A percentile compares a stretch with the other conserved stretches of the same genome.
Conservation (phyloP, 2,888 invertebrate genomes). For the Hyppa rectilinea region DNA sequence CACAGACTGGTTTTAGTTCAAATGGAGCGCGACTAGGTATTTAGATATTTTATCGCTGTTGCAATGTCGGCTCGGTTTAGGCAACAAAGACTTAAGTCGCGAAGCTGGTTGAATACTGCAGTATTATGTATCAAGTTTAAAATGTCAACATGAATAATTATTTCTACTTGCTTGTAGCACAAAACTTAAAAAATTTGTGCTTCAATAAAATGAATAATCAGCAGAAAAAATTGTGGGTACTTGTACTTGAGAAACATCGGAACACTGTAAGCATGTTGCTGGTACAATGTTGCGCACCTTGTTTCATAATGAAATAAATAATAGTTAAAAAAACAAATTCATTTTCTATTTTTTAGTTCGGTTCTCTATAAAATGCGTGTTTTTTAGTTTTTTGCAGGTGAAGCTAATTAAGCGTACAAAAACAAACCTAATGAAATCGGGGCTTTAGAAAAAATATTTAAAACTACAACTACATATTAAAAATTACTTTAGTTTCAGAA, state of each 20-base stretch:
- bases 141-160: neutral
- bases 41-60: slow-evolving; percentile 18
- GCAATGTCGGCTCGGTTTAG: slow-evolving; percentile 25
- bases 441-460: neutral
- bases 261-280: too few relatives aligned
- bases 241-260: too few relatives aligned
- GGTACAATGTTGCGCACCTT: neutral
- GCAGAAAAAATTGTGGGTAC: too few relatives aligned
- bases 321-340: too few relatives aligned
- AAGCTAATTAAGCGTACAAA: too few relatives aligned
- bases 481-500: neutral
- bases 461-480: neutral
- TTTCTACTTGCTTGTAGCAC: neutral
- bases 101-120: neutral
- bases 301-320: neutral
- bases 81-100: slow-evolving; percentile 7
- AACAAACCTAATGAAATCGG: neutral
- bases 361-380: too few relatives aligned
- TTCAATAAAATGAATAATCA: neutral
- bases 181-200: too few relatives aligned
- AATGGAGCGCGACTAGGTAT: slow-evolving; percentile 25
- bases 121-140: neutral
- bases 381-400: too few relatives aligned
- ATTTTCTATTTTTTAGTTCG: too few relatives aligned
- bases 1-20: slow-evolving; percentile 25